Conservation (phyloP, 92 coral and sea anemone genomes). For the Micromussa lordhowensis region DNA sequence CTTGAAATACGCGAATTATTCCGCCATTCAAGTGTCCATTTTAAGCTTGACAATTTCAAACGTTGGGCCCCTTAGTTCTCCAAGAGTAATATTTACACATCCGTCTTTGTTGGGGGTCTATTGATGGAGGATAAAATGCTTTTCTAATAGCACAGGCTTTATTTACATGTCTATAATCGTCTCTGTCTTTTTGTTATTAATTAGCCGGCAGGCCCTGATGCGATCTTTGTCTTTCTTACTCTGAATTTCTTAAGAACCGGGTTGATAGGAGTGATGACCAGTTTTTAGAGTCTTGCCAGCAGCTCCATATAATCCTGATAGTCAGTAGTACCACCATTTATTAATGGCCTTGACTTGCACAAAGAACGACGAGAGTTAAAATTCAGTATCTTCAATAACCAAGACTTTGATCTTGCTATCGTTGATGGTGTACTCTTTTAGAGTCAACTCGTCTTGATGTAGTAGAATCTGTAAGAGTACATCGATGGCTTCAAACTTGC, state of each 20-base stretch:
- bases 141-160: neutral
- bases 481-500: constrained; percentile 65
- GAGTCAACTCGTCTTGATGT: constrained; percentile 78
- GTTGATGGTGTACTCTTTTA: constrained; percentile 81
- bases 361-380: constrained; percentile 11
- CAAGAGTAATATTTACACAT: neutral
- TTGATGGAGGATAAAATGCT: neutral
- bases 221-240: neutral
- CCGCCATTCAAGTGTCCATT: neutral
- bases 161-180: neutral
- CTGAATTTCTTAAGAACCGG: neutral
- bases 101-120: neutral
- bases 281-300: neutral
- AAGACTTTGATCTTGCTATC: constrained; percentile 75
- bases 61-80: neutral
- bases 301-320: neutral
- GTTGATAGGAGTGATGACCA: neutral
- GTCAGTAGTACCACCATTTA: neutral
- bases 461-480: constrained; percentile 75
- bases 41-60: neutral
- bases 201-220: neutral
- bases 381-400: constrained; percentile 89
- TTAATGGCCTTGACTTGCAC: neutral
- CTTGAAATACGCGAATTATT: neutral
- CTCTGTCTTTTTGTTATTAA: neutral